Evolutionary conservation across 92 coral and sea anemone species (phyloP).

Genomic region (Heteractis magnifica): DNA sequence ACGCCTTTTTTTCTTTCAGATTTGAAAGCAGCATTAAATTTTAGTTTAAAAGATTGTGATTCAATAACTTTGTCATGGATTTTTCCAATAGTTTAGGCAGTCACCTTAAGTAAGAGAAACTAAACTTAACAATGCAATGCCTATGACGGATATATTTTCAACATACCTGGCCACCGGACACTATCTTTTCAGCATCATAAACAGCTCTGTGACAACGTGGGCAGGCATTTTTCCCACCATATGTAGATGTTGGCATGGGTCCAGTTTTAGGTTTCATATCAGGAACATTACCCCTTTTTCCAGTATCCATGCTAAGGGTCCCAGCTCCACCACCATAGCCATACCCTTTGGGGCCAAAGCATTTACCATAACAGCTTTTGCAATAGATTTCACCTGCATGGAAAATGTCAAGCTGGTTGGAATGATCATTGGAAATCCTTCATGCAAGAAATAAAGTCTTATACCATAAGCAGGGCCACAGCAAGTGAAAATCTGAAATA

Average conservation of each 20-base stretch:
- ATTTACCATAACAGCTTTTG: slow-evolving; percentile 64
- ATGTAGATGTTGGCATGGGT: slow-evolving; percentile 7
- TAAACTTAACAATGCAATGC: too few species aligned
- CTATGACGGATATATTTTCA: not conserved
- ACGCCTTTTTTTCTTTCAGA: too few species aligned
- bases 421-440: not conserved
- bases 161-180: slow-evolving; percentile 58
- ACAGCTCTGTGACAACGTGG: slow-evolving; percentile 63
- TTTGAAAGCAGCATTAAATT: too few species aligned
- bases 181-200: slow-evolving; percentile 66
- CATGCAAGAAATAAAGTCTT: not conserved
- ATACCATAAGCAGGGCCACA: not conserved
- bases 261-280: slow-evolving; percentile 54
- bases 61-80: too few species aligned
- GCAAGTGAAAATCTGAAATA: too few species aligned
- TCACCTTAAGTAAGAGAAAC: too few species aligned
- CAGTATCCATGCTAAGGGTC: slow-evolving; percentile 72
- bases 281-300: slow-evolving; percentile 50
- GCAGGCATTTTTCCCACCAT: slow-evolving; percentile 34
- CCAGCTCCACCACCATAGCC: slow-evolving; percentile 89
- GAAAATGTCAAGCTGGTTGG: not conserved
- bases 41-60: too few species aligned
- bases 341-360: slow-evolving; percentile 80
- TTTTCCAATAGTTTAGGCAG: too few species aligned
- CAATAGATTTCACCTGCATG: slow-evolving; percentile 66